Conservation (phyloP, 2,113 vertebrate species). For the Laticauda laticaudata region DNA sequence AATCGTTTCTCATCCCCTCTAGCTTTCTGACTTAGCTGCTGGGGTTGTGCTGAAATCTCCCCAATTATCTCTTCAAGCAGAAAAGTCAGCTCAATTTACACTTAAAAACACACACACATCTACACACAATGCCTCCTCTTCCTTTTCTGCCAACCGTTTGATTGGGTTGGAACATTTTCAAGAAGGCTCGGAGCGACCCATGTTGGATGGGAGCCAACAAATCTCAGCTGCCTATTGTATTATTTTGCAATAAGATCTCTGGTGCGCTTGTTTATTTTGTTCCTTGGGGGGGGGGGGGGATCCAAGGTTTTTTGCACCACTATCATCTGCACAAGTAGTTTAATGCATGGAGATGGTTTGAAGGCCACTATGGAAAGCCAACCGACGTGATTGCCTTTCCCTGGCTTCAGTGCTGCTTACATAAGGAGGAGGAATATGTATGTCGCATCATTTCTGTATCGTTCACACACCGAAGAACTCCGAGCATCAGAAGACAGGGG, state of each 20-base stretch:
- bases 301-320: background rate
- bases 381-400: background rate
- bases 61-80: background rate
- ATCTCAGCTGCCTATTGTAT: conserved; percentile 2
- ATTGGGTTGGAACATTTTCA: background rate
- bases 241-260: background rate
- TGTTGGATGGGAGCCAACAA: too few relatives aligned
- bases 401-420: background rate
- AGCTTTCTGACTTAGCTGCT: background rate
- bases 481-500: conserved; percentile 37
- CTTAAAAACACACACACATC: background rate
- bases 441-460: conserved; percentile 21
- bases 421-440: background rate
- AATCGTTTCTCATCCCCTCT: background rate
- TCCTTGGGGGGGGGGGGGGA: background rate
- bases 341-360: background rate
- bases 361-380: background rate
- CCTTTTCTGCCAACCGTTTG: background rate
- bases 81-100: background rate
- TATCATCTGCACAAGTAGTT: background rate
- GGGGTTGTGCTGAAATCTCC: too few relatives aligned
- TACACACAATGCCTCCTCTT: background rate
- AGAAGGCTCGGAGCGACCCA: background rate
- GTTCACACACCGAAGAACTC: conserved; percentile 11
- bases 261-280: background rate